These are phyloP conservation scores for Hydractinia echinata DNA, from an alignment of 30 jellyfish, hydroid and myxozoan genomes.

Conservation along the genomic window DNA sequence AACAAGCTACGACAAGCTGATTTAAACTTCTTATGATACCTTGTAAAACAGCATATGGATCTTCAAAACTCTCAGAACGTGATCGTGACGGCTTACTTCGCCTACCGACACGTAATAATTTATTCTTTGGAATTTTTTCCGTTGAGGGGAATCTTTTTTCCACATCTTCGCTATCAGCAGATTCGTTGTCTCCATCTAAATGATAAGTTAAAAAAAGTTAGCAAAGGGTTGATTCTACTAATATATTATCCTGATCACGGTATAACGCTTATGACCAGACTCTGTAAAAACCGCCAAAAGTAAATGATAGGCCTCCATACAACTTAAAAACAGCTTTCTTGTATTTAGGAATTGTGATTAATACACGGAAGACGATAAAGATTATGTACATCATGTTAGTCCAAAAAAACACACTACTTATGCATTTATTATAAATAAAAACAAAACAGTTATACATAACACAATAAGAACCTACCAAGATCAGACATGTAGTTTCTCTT, in stretches of 20 bases:
- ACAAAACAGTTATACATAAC: too few species aligned
- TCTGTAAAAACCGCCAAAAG: too few species aligned
- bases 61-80: slow-evolving; percentile 36
- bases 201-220: too few species aligned
- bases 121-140: slow-evolving; percentile 22
- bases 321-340: too few species aligned
- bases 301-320: too few species aligned
- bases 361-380: too few species aligned
- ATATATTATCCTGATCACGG: not conserved
- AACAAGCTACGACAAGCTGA: too few species aligned
- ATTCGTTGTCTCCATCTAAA: slow-evolving; percentile 59
- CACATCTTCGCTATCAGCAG: slow-evolving; percentile 43
- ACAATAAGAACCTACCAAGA: not conserved
- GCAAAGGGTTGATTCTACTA: not conserved
- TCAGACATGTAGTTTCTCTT: not conserved
- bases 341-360: too few species aligned
- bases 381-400: too few species aligned
- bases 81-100: not conserved
- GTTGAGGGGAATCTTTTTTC: slow-evolving; percentile 38
- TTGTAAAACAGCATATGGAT: slow-evolving; percentile 43
- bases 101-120: slow-evolving; percentile 12
- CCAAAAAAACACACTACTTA: too few species aligned
- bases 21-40: slow-evolving; percentile 12
- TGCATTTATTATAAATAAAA: too few species aligned
- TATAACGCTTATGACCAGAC: too few species aligned